phyloP scores from a whole-genome alignment of 2,888 invertebrate genomes.

The Drosophila acutilabella region DNA sequence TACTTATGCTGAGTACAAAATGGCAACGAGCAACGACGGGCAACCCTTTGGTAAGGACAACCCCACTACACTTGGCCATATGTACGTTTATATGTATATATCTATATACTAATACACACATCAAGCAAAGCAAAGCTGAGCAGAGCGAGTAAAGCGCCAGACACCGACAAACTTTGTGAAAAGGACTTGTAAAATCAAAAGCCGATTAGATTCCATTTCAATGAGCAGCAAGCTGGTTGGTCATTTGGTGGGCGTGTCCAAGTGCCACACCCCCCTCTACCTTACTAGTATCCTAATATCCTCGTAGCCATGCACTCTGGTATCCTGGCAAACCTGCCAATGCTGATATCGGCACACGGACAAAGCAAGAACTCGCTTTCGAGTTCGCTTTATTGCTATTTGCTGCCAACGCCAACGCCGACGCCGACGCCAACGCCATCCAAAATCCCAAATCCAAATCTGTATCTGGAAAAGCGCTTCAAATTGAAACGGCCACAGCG shows the following conservation, averaged over 20 bases:
- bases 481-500: slow-evolving; percentile 49
- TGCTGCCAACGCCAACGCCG: slow-evolving; percentile 13
- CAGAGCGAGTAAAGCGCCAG: slow-evolving; percentile 42
- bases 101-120: slow-evolving; percentile 37
- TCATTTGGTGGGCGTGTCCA: slow-evolving; percentile 68
- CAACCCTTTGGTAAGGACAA: slow-evolving; percentile 28
- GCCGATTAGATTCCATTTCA: slow-evolving; percentile 82
- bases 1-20: slow-evolving; percentile 78
- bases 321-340: slow-evolving; percentile 5
- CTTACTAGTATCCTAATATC: background rate
- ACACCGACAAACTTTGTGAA: slow-evolving; percentile 73
- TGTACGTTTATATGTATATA: too few relatives aligned
- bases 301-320: background rate
- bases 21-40: slow-evolving; percentile 57
- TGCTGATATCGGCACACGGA: slow-evolving; percentile 27
- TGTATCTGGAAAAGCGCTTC: slow-evolving; percentile 31
- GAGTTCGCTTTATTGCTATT: slow-evolving; percentile 51
- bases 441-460: slow-evolving; percentile 4
- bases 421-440: background rate
- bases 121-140: slow-evolving; percentile 36
- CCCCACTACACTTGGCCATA: slow-evolving; percentile 12
- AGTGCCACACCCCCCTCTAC: slow-evolving; percentile 5
- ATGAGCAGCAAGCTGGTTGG: slow-evolving; percentile 78
- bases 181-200: slow-evolving; percentile 82
- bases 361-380: slow-evolving; percentile 39